Evolutionary conservation across 2,113 vertebrate genomes (phyloP), one percentile per base, ranked within the genome.

Genomic region (Trichechus manatus): DNA sequence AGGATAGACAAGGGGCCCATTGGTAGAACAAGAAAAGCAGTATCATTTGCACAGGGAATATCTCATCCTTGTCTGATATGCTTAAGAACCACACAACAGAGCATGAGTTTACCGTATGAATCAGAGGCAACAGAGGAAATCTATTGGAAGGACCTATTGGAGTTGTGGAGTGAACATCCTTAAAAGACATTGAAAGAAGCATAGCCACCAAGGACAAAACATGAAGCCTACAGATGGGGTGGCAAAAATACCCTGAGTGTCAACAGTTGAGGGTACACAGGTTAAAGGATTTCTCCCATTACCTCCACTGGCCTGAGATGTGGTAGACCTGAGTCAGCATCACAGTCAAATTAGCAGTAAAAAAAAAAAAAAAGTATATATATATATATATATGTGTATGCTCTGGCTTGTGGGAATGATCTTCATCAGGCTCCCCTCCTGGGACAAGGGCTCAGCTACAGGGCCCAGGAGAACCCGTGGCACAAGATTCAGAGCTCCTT

Each of bases 141-240:
- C 6, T 47, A 15, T 50, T 4, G 42, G 25, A 53, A 63, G 1
- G 3, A 0, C 27, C 1, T 11, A 9, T 7, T 93, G 31, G 29
- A 20, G 36, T 66, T 33, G n/a, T 75, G 44, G 56, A 56, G 19
- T 68, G 13, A 81, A 25, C 66, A 75, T 44, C n/a, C 39, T 96
- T n/a, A n/a, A 13, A 64, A 82, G 2, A 10, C 33, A 17, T 11
- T 42, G 15, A 2, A n/a, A 27, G 17, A 66, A 15, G 1, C 31
- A 39, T 17, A 89, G 20, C 27, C 13, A 36, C 2, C 15, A 6
- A 64, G 13, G 9, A 83, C 68, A 2, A 77, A 20, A 15, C 9
- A 59, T 3, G 19, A 5, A 53, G 1, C 13, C 27, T 61, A 3
- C 15, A n/a, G 29, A 68, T 3, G 1, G 87, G 13, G 0, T 6